Evolutionary conservation across 2,888 invertebrate species (phyloP), one percentile per base, ranked within the genome.

Genomic region (Odontocerum albicorne): DNA sequence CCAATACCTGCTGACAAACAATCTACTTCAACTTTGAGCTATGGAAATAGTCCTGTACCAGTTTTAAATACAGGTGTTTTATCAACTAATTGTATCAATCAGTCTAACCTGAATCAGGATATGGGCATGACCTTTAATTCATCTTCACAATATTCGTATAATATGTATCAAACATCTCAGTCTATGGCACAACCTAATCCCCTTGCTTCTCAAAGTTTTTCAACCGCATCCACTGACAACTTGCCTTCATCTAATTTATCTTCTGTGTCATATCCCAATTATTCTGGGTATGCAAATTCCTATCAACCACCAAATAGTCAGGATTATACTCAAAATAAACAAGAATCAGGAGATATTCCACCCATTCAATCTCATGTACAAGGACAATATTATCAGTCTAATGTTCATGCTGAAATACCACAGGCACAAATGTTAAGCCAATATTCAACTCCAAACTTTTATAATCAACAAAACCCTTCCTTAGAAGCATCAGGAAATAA

Each of bases 311-410:
- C 19, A 17, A 39, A 13, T 2, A 20, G 7, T 47, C 22, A 36
- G 36, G 13, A 2, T n/a, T 45, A 49, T 16, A 10, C 50, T 15
- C 36, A 44, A 15, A n/a, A 22, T 16, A 31, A 43, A 17, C 45
- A 45, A 35, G 43, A 43, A 20, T n/a, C 15, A 8, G 16, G 32
- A 8, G 39, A 55, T 43, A 16, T 13, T 8, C 46, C 8, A 19
- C 35, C 59, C n/a, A 60, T 60, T 19, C 36, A 54, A 43, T 60
- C 59, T 32, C 59, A 60, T 36, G 50, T 60, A n/a, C 59, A 60
- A 20, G 36, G 39, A 2, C 53, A 60, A 20, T 56, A 42, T 44
- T 42, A 40, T 10, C 32, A 44, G 13, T 7, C 27, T 20, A 20
- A 12, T 10, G 20, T 40, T n/a, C 15, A 43, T 10, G 12, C 21